Percentiles rank a stretch among this genome's conserved stretches.
Evolutionary conservation across 2,888 invertebrate species (phyloP).

Genomic region (Lumbricus terrestris): DNA sequence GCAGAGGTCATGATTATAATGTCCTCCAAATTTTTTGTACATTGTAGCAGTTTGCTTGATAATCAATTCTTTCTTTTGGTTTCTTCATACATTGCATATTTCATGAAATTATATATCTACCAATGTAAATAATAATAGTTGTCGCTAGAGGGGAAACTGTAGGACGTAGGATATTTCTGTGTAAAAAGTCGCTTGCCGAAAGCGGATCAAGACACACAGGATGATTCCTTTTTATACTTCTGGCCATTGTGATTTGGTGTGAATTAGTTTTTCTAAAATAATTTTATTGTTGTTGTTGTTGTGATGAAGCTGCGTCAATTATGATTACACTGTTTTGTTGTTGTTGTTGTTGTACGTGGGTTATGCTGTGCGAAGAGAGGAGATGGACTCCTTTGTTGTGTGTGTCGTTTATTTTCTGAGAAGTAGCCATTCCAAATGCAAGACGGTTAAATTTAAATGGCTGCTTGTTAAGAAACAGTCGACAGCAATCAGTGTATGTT

Average conservation of each 20-base stretch:
- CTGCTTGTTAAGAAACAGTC: not conserved
- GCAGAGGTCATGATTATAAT: not conserved
- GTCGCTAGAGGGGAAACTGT: not conserved
- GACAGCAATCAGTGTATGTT: not conserved
- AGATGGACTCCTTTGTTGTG: no score
- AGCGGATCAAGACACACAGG: not conserved
- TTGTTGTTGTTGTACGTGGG: not conserved
- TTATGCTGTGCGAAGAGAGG: not conserved
- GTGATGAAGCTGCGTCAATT: not conserved
- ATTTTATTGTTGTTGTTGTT: constrained; percentile 13
- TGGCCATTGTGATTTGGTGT: constrained; percentile 16
- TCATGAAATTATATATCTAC: not conserved
- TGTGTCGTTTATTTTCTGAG: not conserved
- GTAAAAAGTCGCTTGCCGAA: not conserved
- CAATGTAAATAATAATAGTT: not conserved
- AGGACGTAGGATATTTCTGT: not conserved
- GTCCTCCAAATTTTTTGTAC: not conserved
- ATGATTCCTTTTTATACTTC: constrained; percentile 10
- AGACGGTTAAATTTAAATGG: not conserved
- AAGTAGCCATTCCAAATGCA: not conserved
- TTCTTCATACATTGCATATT: not conserved
- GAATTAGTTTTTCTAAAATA: constrained; percentile 10
- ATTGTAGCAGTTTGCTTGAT: not conserved
- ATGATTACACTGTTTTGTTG: not conserved
- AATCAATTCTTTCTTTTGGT: not conserved